A percentile compares a stretch with the other conserved stretches of the same genome.
Conservation (phyloP, 64 coral and sea anemone genomes). For the Actinia tenebrosa region DNA sequence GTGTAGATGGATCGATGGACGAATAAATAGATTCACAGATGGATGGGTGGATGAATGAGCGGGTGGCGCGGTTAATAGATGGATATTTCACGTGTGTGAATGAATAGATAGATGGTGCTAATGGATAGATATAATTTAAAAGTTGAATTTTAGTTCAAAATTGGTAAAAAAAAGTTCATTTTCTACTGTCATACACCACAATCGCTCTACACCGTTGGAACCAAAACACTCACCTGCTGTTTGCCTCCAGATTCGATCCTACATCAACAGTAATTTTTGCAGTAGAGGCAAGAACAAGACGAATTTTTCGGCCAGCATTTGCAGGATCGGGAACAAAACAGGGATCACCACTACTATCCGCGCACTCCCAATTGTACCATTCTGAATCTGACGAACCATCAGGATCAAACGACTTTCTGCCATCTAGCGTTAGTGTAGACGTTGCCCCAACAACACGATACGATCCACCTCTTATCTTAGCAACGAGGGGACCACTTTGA, state of each 20-base stretch:
- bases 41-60: no score
- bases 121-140: no score
- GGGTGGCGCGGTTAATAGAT: no score
- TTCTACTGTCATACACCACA: no score
- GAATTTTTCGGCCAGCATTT: constrained; percentile 6
- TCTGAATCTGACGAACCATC: constrained; percentile 31
- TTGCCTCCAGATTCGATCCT: constrained; percentile 29
- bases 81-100: no score
- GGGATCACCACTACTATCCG: neutral
- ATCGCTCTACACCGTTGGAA: no score
- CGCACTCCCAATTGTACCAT: constrained; percentile 58
- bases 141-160: no score
- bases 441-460: constrained; percentile 36
- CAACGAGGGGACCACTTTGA: constrained; percentile 15
- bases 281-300: constrained; percentile 15
- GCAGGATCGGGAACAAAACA: constrained; percentile 38
- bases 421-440: constrained; percentile 42
- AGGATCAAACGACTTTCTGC: constrained; percentile 28
- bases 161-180: no score
- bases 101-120: no score
- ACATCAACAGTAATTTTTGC: constrained; percentile 39
- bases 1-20: no score
- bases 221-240: constrained; percentile 26
- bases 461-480: constrained; percentile 40
- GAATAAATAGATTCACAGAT: no score